A percentile compares a stretch with the other conserved stretches of the same genome.
These are phyloP conservation scores for Delphinapterus leucas DNA, from an alignment of 2,113 vertebrate species.

Conservation along the genomic window DNA sequence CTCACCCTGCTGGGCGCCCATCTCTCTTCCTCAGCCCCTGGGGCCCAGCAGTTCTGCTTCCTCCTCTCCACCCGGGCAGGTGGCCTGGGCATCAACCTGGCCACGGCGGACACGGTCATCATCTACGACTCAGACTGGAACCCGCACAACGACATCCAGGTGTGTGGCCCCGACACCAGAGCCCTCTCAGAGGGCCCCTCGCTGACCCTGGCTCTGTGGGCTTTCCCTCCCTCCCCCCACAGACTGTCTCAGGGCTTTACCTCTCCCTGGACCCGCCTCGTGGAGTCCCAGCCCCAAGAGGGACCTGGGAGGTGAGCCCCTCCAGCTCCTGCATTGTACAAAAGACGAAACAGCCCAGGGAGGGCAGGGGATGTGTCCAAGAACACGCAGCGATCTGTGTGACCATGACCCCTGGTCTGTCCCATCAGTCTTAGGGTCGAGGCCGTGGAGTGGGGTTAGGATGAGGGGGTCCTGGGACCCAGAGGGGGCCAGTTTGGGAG, in stretches of 20 bases:
- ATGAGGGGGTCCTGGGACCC: background rate
- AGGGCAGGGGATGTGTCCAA: background rate
- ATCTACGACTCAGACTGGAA: slow-evolving; percentile 99
- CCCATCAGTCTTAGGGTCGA: background rate
- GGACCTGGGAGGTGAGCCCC: background rate
- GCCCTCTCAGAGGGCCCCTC: background rate
- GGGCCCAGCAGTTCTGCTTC: slow-evolving; percentile 99
- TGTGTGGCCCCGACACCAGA: slow-evolving; percentile 66
- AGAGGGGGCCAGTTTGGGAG: background rate
- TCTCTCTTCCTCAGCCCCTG: slow-evolving; percentile 88
- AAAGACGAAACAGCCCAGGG: background rate
- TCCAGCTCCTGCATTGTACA: background rate
- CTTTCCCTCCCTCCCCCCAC: background rate
- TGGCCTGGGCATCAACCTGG: slow-evolving; percentile 97
- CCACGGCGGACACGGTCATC: slow-evolving; percentile 96
- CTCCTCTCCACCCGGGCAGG: slow-evolving; percentile 96
- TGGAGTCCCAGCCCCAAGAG: background rate
- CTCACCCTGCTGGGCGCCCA: accelerated
- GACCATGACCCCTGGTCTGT: background rate
- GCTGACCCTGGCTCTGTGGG: background rate
- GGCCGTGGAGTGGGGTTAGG: background rate
- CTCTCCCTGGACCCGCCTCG: background rate
- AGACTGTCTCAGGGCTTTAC: background rate
- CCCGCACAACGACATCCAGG: slow-evolving; percentile 99
- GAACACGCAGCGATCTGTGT: background rate